phyloP scores from a whole-genome alignment of 2,888 invertebrate genomes.

The Diplolepis rosae region DNA sequence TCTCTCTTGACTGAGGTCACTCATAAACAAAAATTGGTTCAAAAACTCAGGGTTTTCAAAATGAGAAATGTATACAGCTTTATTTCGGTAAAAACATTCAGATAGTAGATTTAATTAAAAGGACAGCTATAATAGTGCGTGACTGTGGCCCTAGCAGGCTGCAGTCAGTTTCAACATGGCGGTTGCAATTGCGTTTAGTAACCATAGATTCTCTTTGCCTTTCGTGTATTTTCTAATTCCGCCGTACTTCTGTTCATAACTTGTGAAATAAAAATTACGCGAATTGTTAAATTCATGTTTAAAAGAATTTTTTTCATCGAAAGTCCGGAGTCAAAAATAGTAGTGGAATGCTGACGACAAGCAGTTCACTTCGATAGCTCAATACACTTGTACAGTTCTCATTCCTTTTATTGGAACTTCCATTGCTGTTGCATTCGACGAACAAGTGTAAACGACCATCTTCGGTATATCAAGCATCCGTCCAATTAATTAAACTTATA shows the following conservation, averaged over 20 bases:
- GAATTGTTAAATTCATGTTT: background rate
- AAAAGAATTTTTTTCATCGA: background rate
- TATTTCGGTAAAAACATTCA: background rate
- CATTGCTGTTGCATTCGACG: conserved; percentile 36
- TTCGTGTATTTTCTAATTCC: conserved; percentile 5
- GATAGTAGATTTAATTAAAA: background rate
- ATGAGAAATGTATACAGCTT: background rate
- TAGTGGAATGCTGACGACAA: conserved; percentile 28
- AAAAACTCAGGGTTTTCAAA: background rate
- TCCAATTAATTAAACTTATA: conserved; percentile 23
- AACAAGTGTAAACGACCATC: conserved; percentile 20
- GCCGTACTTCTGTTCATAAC: background rate
- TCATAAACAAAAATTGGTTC: background rate
- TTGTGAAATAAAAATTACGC: conserved; percentile 10
- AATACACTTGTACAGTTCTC: conserved; percentile 46
- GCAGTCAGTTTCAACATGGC: conserved; percentile 57
- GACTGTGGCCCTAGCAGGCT: background rate
- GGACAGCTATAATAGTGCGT: background rate
- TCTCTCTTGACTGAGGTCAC: background rate
- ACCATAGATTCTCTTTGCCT: conserved; percentile 10
- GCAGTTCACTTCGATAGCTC: conserved; percentile 38
- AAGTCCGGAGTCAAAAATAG: background rate
- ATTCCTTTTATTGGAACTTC: conserved; percentile 36
- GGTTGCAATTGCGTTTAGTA: conserved; percentile 51
- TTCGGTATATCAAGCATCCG: background rate